phyloP scores from a whole-genome alignment of 2,888 invertebrate species.

The Leptopilina myrica region DNA sequence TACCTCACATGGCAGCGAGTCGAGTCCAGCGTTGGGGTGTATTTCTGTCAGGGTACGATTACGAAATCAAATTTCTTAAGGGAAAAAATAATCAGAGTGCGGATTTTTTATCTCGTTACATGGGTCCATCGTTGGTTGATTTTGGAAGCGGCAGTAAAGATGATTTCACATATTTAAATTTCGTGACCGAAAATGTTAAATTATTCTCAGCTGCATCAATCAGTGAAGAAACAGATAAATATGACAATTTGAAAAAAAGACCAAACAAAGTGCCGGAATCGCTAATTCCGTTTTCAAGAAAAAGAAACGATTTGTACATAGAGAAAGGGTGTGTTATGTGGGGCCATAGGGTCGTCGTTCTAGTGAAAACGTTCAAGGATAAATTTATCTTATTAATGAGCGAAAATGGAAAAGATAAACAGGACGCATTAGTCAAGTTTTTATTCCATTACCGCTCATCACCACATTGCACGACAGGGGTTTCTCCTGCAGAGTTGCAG shows the following conservation, averaged over 20 bases:
- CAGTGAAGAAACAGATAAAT: slow-evolving; percentile 20
- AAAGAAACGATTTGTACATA: slow-evolving; percentile 3
- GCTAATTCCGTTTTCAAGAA: background rate
- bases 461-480: slow-evolving; percentile 54
- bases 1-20: slow-evolving; percentile 60
- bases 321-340: slow-evolving; percentile 43
- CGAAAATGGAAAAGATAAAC: background rate
- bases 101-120: slow-evolving; percentile 51
- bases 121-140: background rate
- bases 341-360: slow-evolving; percentile 39
- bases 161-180: slow-evolving; percentile 47
- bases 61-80: slow-evolving; percentile 46
- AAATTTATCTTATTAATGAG: background rate
- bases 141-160: background rate
- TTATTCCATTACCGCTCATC: slow-evolving; percentile 54
- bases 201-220: slow-evolving; percentile 20
- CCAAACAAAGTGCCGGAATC: slow-evolving; percentile 17
- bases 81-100: slow-evolving; percentile 49
- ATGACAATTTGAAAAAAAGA: slow-evolving; percentile 1
- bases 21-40: slow-evolving; percentile 63
- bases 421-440: slow-evolving; percentile 40
- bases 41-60: slow-evolving; percentile 64
- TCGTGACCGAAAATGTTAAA: slow-evolving; percentile 26
- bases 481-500: slow-evolving; percentile 52
- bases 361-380: background rate